These are phyloP conservation scores for Hippocampus comes DNA, from an alignment of 2,113 vertebrate species.

Conservation along the genomic window DNA sequence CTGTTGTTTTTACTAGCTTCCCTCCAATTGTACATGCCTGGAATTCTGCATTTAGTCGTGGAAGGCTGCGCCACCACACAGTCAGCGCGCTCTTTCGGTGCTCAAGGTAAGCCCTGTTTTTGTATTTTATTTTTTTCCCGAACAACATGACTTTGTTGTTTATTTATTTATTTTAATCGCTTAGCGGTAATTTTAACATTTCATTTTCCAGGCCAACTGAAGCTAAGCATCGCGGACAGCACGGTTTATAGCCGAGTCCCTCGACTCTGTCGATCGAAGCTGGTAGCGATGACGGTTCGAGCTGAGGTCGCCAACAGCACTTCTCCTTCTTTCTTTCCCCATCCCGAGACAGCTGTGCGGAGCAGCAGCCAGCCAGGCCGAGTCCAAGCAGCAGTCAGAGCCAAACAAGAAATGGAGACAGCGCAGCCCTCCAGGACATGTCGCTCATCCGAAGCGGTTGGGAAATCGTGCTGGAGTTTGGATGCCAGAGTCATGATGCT, in stretches of 20 bases:
- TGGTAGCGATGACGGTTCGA: conserved; percentile 39
- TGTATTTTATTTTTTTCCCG: not conserved
- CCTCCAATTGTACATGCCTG: conserved; percentile 32
- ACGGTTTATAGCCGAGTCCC: not conserved
- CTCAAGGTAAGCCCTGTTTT: not conserved
- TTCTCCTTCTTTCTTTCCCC: conserved; percentile 32
- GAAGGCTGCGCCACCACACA: conserved; percentile 16
- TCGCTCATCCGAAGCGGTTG: conserved; percentile 23
- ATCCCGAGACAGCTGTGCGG: not conserved
- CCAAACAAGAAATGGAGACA: conserved; percentile 39
- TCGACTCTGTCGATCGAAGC: conserved; percentile 3
- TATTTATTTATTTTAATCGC: too few relatives aligned
- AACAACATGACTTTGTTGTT: not conserved
- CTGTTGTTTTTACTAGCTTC: conserved; percentile 63
- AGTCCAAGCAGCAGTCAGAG: conserved; percentile 5
- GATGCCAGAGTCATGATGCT: conserved; percentile 54
- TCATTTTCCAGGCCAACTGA: conserved; percentile 24
- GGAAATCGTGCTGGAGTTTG: conserved; percentile 49
- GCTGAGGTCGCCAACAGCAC: conserved; percentile 26
- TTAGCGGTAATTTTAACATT: not conserved
- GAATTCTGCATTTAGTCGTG: conserved; percentile 31
- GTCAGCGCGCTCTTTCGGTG: not conserved
- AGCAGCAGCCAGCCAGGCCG: conserved; percentile 15
- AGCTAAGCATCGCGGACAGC: not conserved
- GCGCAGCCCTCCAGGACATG: conserved; percentile 40